phyloP scores from a whole-genome alignment of 2,888 invertebrate species.

The Bellardia bayeri region DNA sequence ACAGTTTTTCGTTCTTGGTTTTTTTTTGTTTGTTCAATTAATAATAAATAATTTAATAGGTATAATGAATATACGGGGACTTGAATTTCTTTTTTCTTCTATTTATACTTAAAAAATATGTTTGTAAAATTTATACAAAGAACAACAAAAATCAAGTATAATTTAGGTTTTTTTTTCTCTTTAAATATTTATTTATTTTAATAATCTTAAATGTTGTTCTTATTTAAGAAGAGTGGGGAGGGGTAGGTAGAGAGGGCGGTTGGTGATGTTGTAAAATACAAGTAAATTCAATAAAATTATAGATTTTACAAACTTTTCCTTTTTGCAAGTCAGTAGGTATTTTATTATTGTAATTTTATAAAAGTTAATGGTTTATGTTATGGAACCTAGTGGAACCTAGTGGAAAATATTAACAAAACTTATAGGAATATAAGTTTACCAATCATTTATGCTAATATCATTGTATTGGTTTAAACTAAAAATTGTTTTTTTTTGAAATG shows the following conservation, averaged over 20 bases:
- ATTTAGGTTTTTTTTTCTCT: slow-evolving; percentile 9
- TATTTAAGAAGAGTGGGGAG: not conserved
- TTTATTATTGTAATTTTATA: slow-evolving; percentile 11
- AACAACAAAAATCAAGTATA: slow-evolving; percentile 60
- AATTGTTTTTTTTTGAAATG: not conserved
- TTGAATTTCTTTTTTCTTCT: slow-evolving; percentile 49
- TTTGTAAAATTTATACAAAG: slow-evolving; percentile 69
- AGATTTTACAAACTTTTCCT: slow-evolving; percentile 45
- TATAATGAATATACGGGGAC: slow-evolving; percentile 61
- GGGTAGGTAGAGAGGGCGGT: not conserved
- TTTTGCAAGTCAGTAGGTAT: not conserved
- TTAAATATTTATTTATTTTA: slow-evolving; percentile 20
- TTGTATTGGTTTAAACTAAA: slow-evolving; percentile 6
- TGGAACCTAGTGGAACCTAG: slow-evolving; percentile 27
- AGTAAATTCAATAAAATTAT: slow-evolving; percentile 58
- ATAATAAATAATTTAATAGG: slow-evolving; percentile 62
- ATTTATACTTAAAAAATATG: slow-evolving; percentile 64
- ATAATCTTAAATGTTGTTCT: not conserved
- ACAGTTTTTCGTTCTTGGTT: slow-evolving; percentile 69
- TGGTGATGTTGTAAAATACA: slow-evolving; percentile 13
- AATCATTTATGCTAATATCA: not conserved
- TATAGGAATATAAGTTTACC: slow-evolving; percentile 13
- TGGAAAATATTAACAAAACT: slow-evolving; percentile 34
- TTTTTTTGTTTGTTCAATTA: slow-evolving; percentile 37
- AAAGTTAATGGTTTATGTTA: slow-evolving; percentile 8